phyloP scores from a whole-genome alignment of 2,797 vertebrate species.

The Craterocephalus amniculus region DNA sequence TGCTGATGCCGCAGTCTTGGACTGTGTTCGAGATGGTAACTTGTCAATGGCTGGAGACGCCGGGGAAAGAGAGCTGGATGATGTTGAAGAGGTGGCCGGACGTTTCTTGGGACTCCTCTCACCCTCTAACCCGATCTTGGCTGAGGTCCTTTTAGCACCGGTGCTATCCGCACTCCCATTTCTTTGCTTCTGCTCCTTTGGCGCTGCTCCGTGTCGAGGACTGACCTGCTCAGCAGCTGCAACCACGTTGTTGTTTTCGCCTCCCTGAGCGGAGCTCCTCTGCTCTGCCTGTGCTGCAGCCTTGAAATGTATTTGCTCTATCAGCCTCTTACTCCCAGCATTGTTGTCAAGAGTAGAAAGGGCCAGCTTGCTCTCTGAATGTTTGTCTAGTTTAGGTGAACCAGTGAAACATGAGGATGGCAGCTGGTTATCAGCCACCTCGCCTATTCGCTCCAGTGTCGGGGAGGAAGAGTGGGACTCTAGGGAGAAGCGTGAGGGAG shows the following conservation, averaged over 20 bases:
- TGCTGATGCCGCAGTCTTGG: conserved; percentile 73
- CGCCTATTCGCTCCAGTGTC: conserved; percentile 91
- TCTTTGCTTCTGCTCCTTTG: conserved; percentile 87
- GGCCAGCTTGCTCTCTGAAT: conserved; percentile 81
- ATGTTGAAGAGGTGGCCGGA: conserved; percentile 81
- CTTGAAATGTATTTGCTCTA: conserved; percentile 82
- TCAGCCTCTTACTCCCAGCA: conserved; percentile 77
- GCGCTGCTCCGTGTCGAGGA: conserved; percentile 80
- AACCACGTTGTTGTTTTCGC: conserved; percentile 90
- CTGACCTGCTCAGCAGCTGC: conserved; percentile 86
- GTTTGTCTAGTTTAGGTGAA: conserved; percentile 84
- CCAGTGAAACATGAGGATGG: conserved; percentile 87
- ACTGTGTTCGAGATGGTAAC: conserved; percentile 62
- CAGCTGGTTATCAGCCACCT: conserved; percentile 88
- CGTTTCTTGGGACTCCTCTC: conserved; percentile 88
- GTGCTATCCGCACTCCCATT: conserved; percentile 70
- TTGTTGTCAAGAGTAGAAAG: conserved; percentile 78
- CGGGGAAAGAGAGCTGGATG: conserved; percentile 85
- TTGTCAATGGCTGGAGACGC: conserved; percentile 82
- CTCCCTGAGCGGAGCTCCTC: conserved; percentile 78
- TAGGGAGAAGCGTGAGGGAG: conserved; percentile 92
- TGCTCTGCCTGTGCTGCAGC: conserved; percentile 80
- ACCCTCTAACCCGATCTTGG: conserved; percentile 79
- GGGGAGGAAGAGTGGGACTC: conserved; percentile 94
- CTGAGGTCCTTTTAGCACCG: conserved; percentile 79